phyloP scores from a whole-genome alignment of 2,797 vertebrate species.

The Clamator glandarius region DNA sequence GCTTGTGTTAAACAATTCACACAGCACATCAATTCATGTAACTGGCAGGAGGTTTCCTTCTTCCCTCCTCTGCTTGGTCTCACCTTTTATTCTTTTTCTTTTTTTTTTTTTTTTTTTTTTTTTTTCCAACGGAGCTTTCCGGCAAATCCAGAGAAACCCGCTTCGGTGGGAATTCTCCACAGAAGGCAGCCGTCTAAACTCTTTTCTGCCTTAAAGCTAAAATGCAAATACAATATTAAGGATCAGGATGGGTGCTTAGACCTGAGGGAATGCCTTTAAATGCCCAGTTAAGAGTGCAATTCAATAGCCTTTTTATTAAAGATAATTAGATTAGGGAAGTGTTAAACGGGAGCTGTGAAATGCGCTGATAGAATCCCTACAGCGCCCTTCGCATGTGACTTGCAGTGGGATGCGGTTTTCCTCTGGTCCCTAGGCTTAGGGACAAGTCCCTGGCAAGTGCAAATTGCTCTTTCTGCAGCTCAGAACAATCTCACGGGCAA shows the following conservation, averaged over 20 bases:
- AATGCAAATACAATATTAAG: neutral
- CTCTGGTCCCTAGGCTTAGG: rapidly evolving
- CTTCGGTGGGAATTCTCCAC: neutral
- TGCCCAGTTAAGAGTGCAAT: rapidly evolving
- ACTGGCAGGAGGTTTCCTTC: neutral
- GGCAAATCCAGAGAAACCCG: neutral
- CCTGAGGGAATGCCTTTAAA: neutral
- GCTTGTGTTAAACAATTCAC: neutral
- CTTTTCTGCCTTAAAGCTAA: neutral
- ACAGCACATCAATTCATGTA: neutral
- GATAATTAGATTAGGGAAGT: neutral
- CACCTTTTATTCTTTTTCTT: neutral
- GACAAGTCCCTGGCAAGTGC: neutral
- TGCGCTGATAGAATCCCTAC: rapidly evolving
- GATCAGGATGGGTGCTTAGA: neutral
- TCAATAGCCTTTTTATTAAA: neutral
- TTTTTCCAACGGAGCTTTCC: neutral
- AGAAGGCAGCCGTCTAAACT: neutral
- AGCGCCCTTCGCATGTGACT: neutral
- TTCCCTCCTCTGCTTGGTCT: neutral
- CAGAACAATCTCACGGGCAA: too few relatives aligned
- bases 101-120: too few relatives aligned
- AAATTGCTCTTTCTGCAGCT: neutral
- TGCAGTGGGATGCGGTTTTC: rapidly evolving
- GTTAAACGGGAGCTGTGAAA: neutral